phyloP scores from a whole-genome alignment of 2,113 vertebrate genomes.

The Thunnus thynnus region DNA sequence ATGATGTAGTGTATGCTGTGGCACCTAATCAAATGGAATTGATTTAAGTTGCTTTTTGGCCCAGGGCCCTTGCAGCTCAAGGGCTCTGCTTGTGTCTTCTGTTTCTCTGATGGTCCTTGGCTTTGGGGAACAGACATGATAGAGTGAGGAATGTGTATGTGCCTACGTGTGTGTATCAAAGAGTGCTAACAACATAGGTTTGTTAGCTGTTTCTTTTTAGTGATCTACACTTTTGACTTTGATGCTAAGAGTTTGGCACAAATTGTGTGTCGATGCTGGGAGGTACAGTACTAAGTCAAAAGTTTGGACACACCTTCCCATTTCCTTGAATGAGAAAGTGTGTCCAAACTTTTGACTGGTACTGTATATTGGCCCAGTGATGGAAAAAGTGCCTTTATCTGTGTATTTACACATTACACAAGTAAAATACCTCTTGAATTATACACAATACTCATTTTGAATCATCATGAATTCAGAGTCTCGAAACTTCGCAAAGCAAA shows the following conservation, averaged over 20 bases:
- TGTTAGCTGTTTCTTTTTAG: constrained; percentile 1
- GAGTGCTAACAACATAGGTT: constrained; percentile 10
- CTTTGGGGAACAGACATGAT: constrained; percentile 47
- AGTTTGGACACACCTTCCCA: not conserved
- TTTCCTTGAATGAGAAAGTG: no score
- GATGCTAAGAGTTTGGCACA: not conserved
- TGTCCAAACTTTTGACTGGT: no score
- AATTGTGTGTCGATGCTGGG: not conserved
- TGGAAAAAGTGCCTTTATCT: not conserved
- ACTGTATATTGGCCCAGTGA: no score
- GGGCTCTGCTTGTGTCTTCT: constrained; percentile 66
- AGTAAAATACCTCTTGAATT: not conserved
- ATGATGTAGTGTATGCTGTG: constrained; percentile 80
- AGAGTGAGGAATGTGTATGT: not conserved
- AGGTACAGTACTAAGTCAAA: not conserved
- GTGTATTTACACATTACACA: not conserved
- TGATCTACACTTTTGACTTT: constrained; percentile 8
- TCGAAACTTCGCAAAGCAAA: no score
- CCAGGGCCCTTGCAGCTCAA: constrained; percentile 61
- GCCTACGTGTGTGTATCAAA: constrained; percentile 22
- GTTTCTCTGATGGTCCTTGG: constrained; percentile 59
- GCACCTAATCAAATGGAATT: constrained; percentile 84
- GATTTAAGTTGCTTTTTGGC: constrained; percentile 82
- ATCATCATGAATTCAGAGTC: no score
- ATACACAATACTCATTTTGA: not conserved